Conservation (phyloP, 2,797 vertebrate species). For the Pantherophis vulpinus region DNA sequence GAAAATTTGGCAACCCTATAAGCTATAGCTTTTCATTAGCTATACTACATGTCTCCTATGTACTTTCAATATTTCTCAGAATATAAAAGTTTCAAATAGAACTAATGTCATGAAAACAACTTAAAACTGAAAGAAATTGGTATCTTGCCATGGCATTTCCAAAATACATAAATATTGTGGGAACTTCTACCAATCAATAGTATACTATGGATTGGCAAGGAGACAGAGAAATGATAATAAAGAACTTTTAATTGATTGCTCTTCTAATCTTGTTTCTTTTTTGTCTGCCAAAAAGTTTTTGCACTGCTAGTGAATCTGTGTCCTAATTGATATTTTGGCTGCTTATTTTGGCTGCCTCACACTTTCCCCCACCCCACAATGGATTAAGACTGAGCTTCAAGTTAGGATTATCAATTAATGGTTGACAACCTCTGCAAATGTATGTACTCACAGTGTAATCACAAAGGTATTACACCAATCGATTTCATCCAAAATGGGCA, state of each 20-base stretch:
- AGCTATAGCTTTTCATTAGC: neutral
- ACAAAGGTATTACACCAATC: neutral
- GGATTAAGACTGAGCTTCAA: neutral
- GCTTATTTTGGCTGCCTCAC: neutral
- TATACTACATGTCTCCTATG: neutral
- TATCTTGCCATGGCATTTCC: neutral
- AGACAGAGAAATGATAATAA: neutral
- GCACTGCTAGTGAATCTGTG: neutral
- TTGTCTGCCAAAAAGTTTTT: neutral
- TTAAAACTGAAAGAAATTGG: neutral
- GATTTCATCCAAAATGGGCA: neutral
- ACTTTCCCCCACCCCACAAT: neutral
- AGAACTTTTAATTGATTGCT: neutral
- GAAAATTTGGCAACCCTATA: neutral
- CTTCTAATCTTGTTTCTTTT: neutral
- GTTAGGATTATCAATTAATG: neutral
- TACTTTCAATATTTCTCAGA: neutral
- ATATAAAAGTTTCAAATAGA: neutral
- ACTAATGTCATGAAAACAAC: constrained; percentile 23
- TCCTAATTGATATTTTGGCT: neutral
- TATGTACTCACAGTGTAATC: neutral
- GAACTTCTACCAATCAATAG: neutral
- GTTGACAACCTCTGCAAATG: neutral
- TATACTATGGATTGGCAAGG: neutral
- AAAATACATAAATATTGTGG: neutral